Evolutionary conservation across 2,797 vertebrate genomes (phyloP), one percentile per base, ranked within the genome.

Genomic region (Denticeps clupeoides): DNA sequence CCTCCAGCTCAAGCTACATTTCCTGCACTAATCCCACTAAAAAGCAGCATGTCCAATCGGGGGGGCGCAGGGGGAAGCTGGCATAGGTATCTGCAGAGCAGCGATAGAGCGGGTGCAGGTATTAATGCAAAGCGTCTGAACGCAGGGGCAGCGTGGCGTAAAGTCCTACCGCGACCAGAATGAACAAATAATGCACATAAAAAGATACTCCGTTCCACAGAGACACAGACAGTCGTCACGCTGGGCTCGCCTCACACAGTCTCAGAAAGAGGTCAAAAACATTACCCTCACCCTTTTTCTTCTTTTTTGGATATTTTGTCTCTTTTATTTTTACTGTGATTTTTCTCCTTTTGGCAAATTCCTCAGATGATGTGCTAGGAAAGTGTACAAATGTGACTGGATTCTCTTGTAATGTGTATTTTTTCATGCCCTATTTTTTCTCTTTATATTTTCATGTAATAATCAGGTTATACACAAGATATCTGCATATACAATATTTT

Each of bases 41-140:
- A 21, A 38, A 27, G 18, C 21, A 35, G 12, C 23, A 27, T 31
- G 12, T 40, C 19, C 43, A 37, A 51, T 52, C 28, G 28, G 38
- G 35, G 35, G 35, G 24, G 40, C 28, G 51, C 43, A 28, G 43
- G 51, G 41, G 31, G 51, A 18, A 49, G 43, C 26, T n/a, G n/a
- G n/a, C n/a, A n/a, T n/a, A n/a, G 45, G 31, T 8, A 38, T 27
- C 54, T 70, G 59, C 49, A 12, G 53, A 40, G 51, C 8, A 9
- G 48, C 41, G 63, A 68, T 64, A 60, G 51, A 47, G 55, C 41
- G 44, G 33, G 40, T 42, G 32, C 45, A 53, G 50, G 57, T 57
- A 57, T 68, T 55, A 53, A 40, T 49, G 49, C 26, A 48, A 35
- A 35, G 35, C 35, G 45, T 56, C 48, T 62, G 31, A 49, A 55